Evolutionary conservation across 2,888 invertebrate genomes (phyloP), one percentile per base, ranked within the genome.

Genomic region (Aleiodes testaceus): DNA sequence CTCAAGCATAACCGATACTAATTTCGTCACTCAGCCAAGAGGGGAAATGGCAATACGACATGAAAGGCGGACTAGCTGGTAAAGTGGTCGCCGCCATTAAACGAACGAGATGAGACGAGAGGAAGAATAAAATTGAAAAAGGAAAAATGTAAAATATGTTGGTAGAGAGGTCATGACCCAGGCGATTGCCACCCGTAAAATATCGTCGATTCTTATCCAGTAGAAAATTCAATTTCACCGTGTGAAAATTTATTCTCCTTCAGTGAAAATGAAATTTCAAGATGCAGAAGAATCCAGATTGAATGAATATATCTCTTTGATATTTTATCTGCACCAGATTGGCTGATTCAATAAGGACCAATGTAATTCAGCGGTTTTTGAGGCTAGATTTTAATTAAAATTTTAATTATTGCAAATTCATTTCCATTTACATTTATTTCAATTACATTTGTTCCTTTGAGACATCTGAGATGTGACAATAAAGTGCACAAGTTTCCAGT

Each of bases 151-250:
- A 55, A 55, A 55, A 55, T 55, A 22, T 20, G 52, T 12, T 22
- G 55, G 55, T 36, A 14, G 7, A 55, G 44, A 52, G 53, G 66
- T 66, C 66, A 20, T 18, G 66, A 67, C 20, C 66, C 42, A 18
- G 47, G 66, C 22, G 11, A 26, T 67, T 55, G 44, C 49, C 20
- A 47, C 26, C n/a, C 66, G 53, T 53, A 67, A 67, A 67, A 67
- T 67, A 67, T 67, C 53, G 66, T 55, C 66, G 55, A 67, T 67
- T 44, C 55, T 55, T 67, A 67, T 67, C 66, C 22, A 3, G 14
- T 44, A 22, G 53, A 30, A 65, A 69, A 69, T 69, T 69, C 63
- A 69, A 69, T 69, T 69, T 63, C 45, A 36, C 64, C 18, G 52
- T 52, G 52, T 53, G 20, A 30, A 53, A 69, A 69, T 53, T 69